These are phyloP conservation scores for Camponotus vicinus DNA, from an alignment of 1,140 invertebrate genomes.

Conservation along the genomic window DNA sequence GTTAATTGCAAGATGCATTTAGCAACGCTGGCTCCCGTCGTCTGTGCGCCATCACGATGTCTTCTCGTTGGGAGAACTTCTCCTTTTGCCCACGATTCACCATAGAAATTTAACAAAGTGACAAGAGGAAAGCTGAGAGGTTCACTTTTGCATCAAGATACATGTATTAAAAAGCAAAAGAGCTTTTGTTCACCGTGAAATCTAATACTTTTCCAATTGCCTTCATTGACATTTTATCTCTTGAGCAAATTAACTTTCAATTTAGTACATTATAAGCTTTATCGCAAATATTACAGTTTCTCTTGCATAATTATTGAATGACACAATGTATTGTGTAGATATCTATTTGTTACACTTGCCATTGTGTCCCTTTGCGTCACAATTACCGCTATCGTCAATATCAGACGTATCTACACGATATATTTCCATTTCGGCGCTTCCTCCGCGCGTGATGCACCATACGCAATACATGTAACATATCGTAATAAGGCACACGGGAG, in stretches of 20 bases:
- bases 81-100: constrained; percentile 42
- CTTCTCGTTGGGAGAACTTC: constrained; percentile 46
- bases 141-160: constrained; percentile 49
- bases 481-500: constrained; percentile 54
- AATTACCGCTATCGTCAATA: constrained; percentile 25
- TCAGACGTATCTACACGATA: constrained; percentile 6
- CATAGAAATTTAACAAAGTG: constrained; percentile 64
- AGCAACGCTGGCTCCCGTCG: constrained; percentile 63
- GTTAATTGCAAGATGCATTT: constrained; percentile 85
- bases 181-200: not conserved
- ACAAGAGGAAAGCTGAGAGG: constrained; percentile 44
- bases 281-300: constrained; percentile 32
- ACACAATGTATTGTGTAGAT: not conserved
- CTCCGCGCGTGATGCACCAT: constrained; percentile 22
- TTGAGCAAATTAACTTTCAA: not conserved
- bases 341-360: constrained; percentile 17
- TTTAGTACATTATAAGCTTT: constrained; percentile 7
- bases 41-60: constrained; percentile 1
- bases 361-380: constrained; percentile 40
- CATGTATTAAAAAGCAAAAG: constrained; percentile 8
- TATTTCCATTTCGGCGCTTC: constrained; percentile 48
- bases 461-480: constrained; percentile 15
- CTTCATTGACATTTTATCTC: not conserved
- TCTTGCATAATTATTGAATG: constrained; percentile 27
- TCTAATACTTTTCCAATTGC: not conserved